Evolutionary conservation across 2,888 invertebrate species (phyloP), one percentile per base, ranked within the genome.

Genomic region (Antheraea yamamai): DNA sequence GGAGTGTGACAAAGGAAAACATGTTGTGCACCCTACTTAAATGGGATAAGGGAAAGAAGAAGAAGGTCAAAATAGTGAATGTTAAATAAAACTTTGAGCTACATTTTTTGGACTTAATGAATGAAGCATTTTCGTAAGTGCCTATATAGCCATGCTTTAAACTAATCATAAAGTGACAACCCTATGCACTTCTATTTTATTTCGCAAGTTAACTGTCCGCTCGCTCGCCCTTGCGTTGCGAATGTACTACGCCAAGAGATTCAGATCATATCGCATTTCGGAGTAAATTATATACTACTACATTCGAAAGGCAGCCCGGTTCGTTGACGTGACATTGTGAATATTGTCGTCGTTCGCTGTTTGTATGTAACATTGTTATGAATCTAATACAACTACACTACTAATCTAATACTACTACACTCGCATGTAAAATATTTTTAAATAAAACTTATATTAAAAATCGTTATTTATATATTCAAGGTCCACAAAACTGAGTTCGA

Each of bases 321-420:
- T 72, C 26, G 58, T 64, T 52, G 72, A 80, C 79, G 79, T 81
- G 73, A 81, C 83, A 79, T 82, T 80, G 68, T 82, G 12, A 47
- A 4, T 47, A 12, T 12, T 47, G 82, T 78, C 80, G 82, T 82
- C 83, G 81, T 74, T n/a, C 39, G 39, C 7, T 0, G 70, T 70
- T 39, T 39, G 39, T 39, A 39, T 39, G 70, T 18, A 7, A 39
- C n/a, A 14, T 39, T 35, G n/a, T 70, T n/a, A n/a, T 39, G 8
- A 64, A 64, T 26, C 64, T 64, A 14, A 12, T 64, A 26, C 23
- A 3, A 12, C n/a, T n/a, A n/a, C n/a, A n/a, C n/a, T n/a, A n/a
- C n/a, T n/a, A n/a, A n/a, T n/a, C n/a, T n/a, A n/a, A n/a, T n/a
- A 12, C 26, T 26, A 26, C 0, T 14, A 12, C 14, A 64, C 14